A percentile compares a stretch with the other conserved stretches of the same genome.
Evolutionary conservation across 2,888 invertebrate species (phyloP).

Genomic region (Diplazon laetatorius): DNA sequence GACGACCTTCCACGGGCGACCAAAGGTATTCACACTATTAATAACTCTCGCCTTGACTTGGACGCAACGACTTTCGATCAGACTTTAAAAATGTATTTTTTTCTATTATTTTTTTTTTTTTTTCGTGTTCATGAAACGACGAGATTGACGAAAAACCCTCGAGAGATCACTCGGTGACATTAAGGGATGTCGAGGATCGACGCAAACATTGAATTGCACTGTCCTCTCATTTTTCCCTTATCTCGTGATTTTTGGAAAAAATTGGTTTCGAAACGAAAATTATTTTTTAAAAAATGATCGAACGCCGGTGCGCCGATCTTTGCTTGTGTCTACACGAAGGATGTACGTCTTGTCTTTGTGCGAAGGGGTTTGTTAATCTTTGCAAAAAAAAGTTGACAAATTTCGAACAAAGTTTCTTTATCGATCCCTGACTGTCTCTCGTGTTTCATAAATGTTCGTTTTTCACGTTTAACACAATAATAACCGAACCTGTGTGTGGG

Average conservation of each 20-base stretch:
- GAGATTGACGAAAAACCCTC: not conserved
- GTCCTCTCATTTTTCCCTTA: constrained; percentile 10
- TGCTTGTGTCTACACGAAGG: constrained; percentile 53
- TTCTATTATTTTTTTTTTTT: not conserved
- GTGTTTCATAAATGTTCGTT: constrained; percentile 43
- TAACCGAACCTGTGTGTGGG: constrained; percentile 37
- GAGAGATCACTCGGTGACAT: not conserved
- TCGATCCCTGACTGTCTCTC: constrained; percentile 19
- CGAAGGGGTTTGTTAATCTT: constrained; percentile 21
- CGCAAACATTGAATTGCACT: not conserved
- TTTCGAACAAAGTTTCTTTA: constrained; percentile 13
- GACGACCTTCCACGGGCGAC: constrained; percentile 79
- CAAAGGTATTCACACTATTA: constrained; percentile 80
- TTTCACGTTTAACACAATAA: constrained; percentile 58
- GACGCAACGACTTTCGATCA: constrained; percentile 49
- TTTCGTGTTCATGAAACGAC: not conserved
- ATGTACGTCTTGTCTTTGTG: constrained; percentile 30
- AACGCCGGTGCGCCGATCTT: constrained; percentile 36
- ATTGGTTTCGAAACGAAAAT: not conserved
- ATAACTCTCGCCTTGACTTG: constrained; percentile 64
- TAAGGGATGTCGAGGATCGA: not conserved
- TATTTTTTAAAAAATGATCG: constrained; percentile 37
- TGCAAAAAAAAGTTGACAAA: constrained; percentile 7
- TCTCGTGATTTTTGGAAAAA: too few species aligned
- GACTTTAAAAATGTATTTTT: too few species aligned